Percentiles rank a stretch among this genome's conserved stretches.
These are phyloP conservation scores for Allenopithecus nigroviridis DNA, from an alignment of 2,797 vertebrate genomes.

Conservation along the genomic window DNA sequence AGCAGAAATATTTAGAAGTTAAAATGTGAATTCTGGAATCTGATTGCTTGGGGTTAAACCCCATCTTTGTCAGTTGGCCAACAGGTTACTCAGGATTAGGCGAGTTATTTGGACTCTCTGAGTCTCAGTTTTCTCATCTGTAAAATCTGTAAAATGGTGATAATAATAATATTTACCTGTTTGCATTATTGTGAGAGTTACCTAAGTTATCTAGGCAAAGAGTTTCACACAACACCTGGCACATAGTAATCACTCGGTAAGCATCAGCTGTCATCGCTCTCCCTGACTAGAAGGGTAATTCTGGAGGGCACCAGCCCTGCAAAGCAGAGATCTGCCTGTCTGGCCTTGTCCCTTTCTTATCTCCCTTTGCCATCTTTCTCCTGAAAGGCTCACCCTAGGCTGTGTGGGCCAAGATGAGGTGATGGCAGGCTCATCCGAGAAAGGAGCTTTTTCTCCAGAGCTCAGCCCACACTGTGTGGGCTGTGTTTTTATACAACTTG, in stretches of 20 bases:
- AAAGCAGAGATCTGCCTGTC: slow-evolving; percentile 17
- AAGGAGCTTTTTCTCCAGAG: slow-evolving; percentile 72
- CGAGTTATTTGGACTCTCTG: not conserved
- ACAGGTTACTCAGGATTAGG: not conserved
- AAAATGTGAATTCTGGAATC: not conserved
- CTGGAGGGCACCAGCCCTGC: not conserved
- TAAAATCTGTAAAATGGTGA: not conserved
- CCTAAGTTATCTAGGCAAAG: not conserved
- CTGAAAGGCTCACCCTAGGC: slow-evolving; percentile 41
- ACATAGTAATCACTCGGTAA: accelerated
- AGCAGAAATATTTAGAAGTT: not conserved
- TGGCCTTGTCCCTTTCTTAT: slow-evolving; percentile 67
- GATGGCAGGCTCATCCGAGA: slow-evolving; percentile 66
- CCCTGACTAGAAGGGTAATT: not conserved
- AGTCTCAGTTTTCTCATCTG: not conserved
- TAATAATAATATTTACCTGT: not conserved
- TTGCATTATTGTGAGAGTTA: not conserved
- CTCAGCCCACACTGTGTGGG: slow-evolving; percentile 62
- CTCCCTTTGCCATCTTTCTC: slow-evolving; percentile 72
- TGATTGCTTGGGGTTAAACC: not conserved
- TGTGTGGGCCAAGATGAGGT: slow-evolving; percentile 64
- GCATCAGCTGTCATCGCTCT: not conserved
- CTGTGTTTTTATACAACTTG: slow-evolving; percentile 6
- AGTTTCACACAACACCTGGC: not conserved
- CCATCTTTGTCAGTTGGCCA: not conserved